These are phyloP conservation scores for Platerodrilus igneus DNA, from an alignment of 2,888 invertebrate genomes.

Conservation along the genomic window DNA sequence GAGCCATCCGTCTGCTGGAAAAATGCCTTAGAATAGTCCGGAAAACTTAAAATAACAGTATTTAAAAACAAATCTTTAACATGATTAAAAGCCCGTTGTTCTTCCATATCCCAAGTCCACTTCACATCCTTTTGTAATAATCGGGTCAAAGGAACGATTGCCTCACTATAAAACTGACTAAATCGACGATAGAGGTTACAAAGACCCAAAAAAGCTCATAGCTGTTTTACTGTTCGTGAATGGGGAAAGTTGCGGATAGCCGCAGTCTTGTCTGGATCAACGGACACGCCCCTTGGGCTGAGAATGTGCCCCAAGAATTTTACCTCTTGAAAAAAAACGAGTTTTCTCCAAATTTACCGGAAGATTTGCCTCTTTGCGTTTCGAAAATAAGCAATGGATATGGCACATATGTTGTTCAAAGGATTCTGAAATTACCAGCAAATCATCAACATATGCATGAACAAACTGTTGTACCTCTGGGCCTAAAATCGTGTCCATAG, in stretches of 20 bases:
- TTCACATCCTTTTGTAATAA: background rate
- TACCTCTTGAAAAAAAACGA: conserved; percentile 1
- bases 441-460: conserved; percentile 9
- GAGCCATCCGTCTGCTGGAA: conserved; percentile 3
- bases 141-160: background rate
- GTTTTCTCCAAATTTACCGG: conserved; percentile 1
- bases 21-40: background rate
- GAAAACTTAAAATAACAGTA: conserved; percentile 1
- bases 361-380: background rate
- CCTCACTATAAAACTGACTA: background rate
- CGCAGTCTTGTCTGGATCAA: conserved; percentile 8
- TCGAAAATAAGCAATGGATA: background rate
- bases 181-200: conserved; percentile 10
- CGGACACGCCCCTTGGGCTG: background rate
- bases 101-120: background rate
- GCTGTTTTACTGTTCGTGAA: conserved; percentile 2
- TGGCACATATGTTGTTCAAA: conserved; percentile 4
- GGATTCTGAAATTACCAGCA: conserved; percentile 5
- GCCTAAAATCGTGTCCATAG: conserved; percentile 16
- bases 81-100: background rate
- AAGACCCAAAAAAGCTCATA: conserved; percentile 12
- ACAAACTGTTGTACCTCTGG: conserved; percentile 7
- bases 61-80: conserved; percentile 1
- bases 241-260: conserved; percentile 8
- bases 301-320: conserved; percentile 12